Evolutionary conservation across 2,888 invertebrate species (phyloP).

Genomic region (Griposia aprilina): DNA sequence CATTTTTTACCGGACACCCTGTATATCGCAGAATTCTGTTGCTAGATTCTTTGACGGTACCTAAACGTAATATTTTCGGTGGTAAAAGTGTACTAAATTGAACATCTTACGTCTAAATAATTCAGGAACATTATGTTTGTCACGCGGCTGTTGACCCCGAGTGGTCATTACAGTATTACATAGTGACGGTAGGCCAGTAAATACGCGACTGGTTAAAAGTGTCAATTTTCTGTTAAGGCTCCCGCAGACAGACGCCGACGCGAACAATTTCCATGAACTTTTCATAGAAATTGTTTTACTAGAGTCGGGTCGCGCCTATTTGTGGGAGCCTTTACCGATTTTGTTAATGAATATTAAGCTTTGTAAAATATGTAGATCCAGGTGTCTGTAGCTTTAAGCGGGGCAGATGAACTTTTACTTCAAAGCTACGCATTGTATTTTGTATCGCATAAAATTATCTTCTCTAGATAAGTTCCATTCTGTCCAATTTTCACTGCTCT

Average conservation of each 20-base stretch:
- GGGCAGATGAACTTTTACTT: background rate
- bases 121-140: conserved; percentile 59
- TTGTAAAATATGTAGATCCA: background rate
- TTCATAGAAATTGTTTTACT: too few species aligned
- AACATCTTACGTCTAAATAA: conserved; percentile 51
- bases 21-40: too few species aligned
- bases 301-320: too few species aligned
- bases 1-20: too few species aligned
- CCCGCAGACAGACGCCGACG: too few species aligned
- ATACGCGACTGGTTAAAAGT: background rate
- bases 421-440: background rate
- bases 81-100: conserved; percentile 5
- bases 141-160: conserved; percentile 55
- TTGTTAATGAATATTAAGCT: too few species aligned
- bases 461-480: background rate
- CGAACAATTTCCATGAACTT: too few species aligned
- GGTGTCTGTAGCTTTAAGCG: background rate
- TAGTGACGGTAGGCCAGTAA: conserved; percentile 44
- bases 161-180: conserved; percentile 61
- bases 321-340: too few species aligned
- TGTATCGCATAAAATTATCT: background rate
- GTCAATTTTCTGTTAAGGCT: background rate
- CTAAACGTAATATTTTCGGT: conserved; percentile 5
- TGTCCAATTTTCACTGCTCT: background rate
- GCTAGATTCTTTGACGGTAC: background rate